Evolutionary conservation across 2,888 invertebrate genomes (phyloP).

Genomic region (Entomobrya multifasciata): DNA sequence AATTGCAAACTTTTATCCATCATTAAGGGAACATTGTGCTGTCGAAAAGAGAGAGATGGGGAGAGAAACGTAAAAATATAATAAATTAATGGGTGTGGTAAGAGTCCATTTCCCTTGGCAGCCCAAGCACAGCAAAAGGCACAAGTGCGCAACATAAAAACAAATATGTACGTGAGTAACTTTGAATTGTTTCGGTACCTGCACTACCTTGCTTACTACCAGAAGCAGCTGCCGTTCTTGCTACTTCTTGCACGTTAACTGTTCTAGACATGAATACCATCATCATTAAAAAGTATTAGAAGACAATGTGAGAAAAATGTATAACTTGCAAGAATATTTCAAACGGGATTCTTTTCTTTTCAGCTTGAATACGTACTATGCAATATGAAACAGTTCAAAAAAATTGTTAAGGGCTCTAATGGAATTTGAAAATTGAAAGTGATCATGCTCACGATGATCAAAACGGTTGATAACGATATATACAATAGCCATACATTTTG

Average conservation of each 20-base stretch:
- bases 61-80: conserved; percentile 26
- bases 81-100: conserved; percentile 66
- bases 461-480: no score
- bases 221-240: no score
- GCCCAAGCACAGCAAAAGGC: conserved; percentile 42
- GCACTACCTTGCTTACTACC: no score
- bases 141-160: background rate
- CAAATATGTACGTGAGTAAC: background rate
- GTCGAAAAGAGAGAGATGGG: no score
- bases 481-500: no score
- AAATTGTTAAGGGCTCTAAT: background rate
- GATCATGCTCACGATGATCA: no score
- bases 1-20: conserved; percentile 58
- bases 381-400: background rate
- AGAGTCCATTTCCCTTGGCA: conserved; percentile 57
- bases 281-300: no score
- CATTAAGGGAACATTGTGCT: no score
- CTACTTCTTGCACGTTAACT: background rate
- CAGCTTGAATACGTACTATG: background rate
- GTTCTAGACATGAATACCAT: no score
- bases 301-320: no score
- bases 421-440: conserved; percentile 43
- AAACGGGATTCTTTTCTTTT: background rate
- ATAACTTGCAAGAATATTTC: background rate
- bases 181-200: conserved; percentile 26